Percentiles rank a stretch among this genome's conserved stretches.
Evolutionary conservation across 1,140 invertebrate species (phyloP).

Genomic region (Orius insidiosus): DNA sequence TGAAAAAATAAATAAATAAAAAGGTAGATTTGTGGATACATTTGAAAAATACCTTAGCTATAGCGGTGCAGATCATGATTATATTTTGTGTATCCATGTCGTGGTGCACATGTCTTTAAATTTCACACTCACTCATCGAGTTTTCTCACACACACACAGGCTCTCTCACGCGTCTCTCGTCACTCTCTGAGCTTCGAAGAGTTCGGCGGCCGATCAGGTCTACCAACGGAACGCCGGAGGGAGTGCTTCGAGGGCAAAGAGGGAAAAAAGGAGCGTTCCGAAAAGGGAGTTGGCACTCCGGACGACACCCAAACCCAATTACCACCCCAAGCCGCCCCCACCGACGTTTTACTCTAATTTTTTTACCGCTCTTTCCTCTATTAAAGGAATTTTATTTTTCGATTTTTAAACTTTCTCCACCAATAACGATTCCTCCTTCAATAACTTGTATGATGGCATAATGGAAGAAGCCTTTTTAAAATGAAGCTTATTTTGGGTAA

Average conservation of each 20-base stretch:
- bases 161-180: conserved; percentile 12
- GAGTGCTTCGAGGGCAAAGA: neutral
- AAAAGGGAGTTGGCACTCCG: neutral
- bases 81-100: conserved; percentile 3
- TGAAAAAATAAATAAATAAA: too few relatives aligned
- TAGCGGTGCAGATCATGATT: conserved; percentile 11
- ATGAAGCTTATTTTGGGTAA: too few relatives aligned
- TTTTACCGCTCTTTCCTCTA: too few relatives aligned
- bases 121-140: conserved; percentile 9
- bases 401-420: too few relatives aligned
- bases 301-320: conserved; percentile 9
- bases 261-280: neutral
- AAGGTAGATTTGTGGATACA: too few relatives aligned
- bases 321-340: conserved; percentile 22
- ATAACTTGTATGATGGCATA: too few relatives aligned
- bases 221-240: neutral
- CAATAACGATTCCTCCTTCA: too few relatives aligned
- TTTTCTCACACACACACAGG: conserved; percentile 6
- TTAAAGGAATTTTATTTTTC: too few relatives aligned
- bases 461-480: too few relatives aligned
- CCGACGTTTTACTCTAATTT: too few relatives aligned
- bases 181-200: conserved; percentile 7
- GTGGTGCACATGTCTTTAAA: conserved; percentile 2
- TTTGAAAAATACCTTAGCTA: conserved; percentile 4
- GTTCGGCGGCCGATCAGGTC: neutral